A percentile compares a stretch with the other conserved stretches of the same genome.
Conservation (phyloP, 2,888 invertebrate species). For the Strigamia transsilvanica region DNA sequence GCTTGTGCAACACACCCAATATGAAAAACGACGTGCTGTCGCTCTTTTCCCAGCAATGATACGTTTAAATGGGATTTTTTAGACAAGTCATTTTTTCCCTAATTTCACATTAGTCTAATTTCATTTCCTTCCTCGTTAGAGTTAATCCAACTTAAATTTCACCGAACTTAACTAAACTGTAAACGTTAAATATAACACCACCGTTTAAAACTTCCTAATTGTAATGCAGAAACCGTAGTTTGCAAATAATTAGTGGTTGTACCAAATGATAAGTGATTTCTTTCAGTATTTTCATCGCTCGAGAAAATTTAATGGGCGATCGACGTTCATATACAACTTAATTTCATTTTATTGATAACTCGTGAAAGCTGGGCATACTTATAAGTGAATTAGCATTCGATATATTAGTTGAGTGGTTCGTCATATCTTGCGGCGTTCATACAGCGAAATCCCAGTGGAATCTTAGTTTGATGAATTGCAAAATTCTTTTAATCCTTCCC, state of each 20-base stretch:
- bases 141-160: background rate
- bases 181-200: background rate
- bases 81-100: too few species aligned
- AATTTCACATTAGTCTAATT: background rate
- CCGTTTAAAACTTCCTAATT: background rate
- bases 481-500: constrained; percentile 49
- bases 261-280: background rate
- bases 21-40: too few species aligned
- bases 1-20: too few species aligned
- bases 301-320: background rate
- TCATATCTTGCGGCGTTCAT: constrained; percentile 32
- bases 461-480: constrained; percentile 41
- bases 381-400: constrained; percentile 18
- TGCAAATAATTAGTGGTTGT: constrained; percentile 3
- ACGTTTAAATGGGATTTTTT: too few species aligned
- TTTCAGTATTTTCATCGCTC: constrained; percentile 1
- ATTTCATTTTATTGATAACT: constrained; percentile 7
- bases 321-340: background rate
- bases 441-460: constrained; percentile 12
- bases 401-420: constrained; percentile 30
- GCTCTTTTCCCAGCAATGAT: too few species aligned
- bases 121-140: background rate
- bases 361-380: background rate
- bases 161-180: background rate
- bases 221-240: background rate